These are phyloP conservation scores for Synchiropus splendidus DNA, from an alignment of 2,113 vertebrate species.

Conservation along the genomic window DNA sequence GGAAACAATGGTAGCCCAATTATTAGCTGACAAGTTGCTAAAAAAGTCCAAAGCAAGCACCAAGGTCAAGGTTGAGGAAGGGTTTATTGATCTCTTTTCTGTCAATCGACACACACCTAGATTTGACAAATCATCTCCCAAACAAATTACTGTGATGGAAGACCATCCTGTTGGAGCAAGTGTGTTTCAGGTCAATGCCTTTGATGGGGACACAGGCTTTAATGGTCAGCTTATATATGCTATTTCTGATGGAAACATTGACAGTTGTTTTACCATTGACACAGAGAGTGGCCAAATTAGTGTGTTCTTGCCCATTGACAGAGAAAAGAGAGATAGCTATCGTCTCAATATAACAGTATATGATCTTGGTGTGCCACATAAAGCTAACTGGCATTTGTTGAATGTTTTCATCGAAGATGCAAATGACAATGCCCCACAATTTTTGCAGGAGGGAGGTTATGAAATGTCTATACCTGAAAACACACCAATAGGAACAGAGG, in stretches of 20 bases:
- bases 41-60: conserved; percentile 85
- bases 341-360: conserved; percentile 90
- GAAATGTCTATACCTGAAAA: conserved; percentile 83
- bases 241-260: conserved; percentile 84
- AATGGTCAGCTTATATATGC: conserved; percentile 87
- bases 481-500: conserved; percentile 80
- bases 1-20: conserved; percentile 90
- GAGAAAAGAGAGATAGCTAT: conserved; percentile 84
- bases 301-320: conserved; percentile 86
- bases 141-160: conserved; percentile 80
- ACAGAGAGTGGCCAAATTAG: conserved; percentile 80
- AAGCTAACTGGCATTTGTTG: conserved; percentile 80
- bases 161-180: conserved; percentile 76
- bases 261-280: conserved; percentile 85
- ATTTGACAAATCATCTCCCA: conserved; percentile 88
- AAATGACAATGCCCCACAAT: conserved; percentile 87
- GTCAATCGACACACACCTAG: conserved; percentile 87
- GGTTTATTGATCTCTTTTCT: conserved; percentile 90
- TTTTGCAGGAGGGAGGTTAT: conserved; percentile 80
- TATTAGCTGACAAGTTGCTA: conserved; percentile 88
- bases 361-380: conserved; percentile 88
- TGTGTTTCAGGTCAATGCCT: conserved; percentile 82
- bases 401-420: conserved; percentile 82
- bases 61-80: conserved; percentile 82
- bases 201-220: conserved; percentile 89